phyloP scores from a whole-genome alignment of 2,113 vertebrate genomes.

The Probosciger aterrimus region DNA sequence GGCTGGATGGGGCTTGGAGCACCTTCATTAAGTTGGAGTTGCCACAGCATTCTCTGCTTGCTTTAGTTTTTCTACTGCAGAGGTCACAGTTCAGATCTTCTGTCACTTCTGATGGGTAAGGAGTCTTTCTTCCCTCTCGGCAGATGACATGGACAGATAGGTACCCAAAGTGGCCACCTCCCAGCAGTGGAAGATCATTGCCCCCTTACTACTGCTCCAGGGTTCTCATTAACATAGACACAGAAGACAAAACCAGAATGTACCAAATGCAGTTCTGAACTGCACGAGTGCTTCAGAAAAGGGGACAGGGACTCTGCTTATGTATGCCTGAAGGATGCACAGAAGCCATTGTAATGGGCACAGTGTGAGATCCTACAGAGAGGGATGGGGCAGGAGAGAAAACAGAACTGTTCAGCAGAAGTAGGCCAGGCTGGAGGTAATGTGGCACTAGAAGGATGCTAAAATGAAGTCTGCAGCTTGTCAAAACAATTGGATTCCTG shows the following conservation, averaged over 20 bases:
- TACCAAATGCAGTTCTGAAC: not conserved
- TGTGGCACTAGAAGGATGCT: not conserved
- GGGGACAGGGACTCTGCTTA: not conserved
- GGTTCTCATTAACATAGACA: not conserved
- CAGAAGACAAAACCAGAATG: not conserved
- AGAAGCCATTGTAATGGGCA: not conserved
- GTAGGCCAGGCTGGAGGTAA: not conserved
- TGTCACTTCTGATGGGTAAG: not conserved
- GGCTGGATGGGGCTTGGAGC: not conserved
- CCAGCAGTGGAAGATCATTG: not conserved
- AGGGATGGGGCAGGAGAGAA: not conserved
- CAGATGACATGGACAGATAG: not conserved
- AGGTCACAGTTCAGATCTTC: not conserved
- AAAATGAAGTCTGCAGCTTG: not conserved
- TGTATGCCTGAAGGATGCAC: not conserved
- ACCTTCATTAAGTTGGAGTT: not conserved
- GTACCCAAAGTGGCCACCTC: not conserved
- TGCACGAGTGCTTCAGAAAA: not conserved
- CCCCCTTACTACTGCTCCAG: not conserved
- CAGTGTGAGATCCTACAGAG: not conserved
- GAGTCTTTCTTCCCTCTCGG: not conserved
- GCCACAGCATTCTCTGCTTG: not conserved
- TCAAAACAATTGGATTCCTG: not conserved
- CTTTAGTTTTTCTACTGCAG: not conserved
- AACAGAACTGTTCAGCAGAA: not conserved